A percentile compares a stretch with the other conserved stretches of the same genome.
Conservation (phyloP, 2,888 invertebrate genomes). For the Eupelmus urozonus region DNA sequence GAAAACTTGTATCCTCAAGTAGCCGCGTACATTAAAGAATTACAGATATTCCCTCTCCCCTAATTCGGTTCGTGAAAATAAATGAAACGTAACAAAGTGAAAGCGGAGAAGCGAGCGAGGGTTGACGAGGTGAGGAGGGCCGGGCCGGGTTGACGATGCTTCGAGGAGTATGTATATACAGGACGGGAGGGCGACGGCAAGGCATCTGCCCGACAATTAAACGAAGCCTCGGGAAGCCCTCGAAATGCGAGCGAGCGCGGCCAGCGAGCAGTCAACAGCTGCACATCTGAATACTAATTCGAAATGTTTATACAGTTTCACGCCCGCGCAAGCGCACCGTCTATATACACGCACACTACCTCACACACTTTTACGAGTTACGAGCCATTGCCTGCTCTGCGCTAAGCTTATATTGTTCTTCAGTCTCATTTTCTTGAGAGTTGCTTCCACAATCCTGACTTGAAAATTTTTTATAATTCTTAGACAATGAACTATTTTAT, state of each 20-base stretch:
- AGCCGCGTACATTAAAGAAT: too few relatives aligned
- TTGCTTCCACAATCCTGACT: too few relatives aligned
- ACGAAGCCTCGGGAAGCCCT: constrained; percentile 73
- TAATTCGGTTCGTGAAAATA: too few relatives aligned
- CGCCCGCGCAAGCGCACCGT: constrained; percentile 60
- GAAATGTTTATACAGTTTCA: constrained; percentile 75
- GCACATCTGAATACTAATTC: constrained; percentile 76
- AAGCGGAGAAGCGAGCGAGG: constrained; percentile 19
- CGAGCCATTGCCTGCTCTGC: background rate
- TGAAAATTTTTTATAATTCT: too few relatives aligned
- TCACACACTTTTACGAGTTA: constrained; percentile 56
- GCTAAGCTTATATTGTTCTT: background rate
- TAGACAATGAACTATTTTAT: too few relatives aligned
- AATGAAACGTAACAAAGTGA: constrained; percentile 32
- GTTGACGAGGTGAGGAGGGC: background rate
- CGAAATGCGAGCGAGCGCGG: constrained; percentile 58
- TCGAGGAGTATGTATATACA: constrained; percentile 4
- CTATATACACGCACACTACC: constrained; percentile 42
- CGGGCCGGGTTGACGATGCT: background rate
- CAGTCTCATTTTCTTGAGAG: background rate
- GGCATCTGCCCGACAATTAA: constrained; percentile 76
- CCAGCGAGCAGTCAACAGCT: constrained; percentile 74
- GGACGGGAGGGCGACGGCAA: constrained; percentile 58
- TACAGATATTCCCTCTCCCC: too few relatives aligned
- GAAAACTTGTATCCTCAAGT: too few relatives aligned